Conservation (phyloP, 2,888 invertebrate genomes). For the Tortricodes alternella region DNA sequence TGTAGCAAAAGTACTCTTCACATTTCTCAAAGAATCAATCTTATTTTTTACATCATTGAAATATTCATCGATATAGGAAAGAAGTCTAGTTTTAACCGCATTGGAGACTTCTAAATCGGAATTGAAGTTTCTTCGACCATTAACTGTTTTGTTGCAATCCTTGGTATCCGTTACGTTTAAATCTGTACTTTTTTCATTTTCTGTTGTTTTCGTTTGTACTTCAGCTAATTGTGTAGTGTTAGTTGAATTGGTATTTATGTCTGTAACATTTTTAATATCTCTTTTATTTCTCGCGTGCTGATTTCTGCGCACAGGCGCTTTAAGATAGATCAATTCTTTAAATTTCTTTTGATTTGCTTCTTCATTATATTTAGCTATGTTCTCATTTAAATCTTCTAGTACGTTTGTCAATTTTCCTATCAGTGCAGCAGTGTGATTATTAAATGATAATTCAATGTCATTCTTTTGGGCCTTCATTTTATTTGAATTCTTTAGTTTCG, state of each 20-base stretch:
- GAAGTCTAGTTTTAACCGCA: slow-evolving; percentile 44
- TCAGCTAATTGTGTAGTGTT: not conserved
- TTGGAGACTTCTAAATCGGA: slow-evolving; percentile 16
- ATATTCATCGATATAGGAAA: slow-evolving; percentile 43
- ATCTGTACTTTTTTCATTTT: not conserved
- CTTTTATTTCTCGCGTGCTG: not conserved
- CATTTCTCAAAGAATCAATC: slow-evolving; percentile 37
- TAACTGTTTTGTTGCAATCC: slow-evolving; percentile 11
- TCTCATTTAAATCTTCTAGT: not conserved
- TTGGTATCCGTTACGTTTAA: not conserved
- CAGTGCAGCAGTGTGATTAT: not conserved
- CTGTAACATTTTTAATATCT: not conserved
- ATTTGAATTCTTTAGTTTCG: not conserved
- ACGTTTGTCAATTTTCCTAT: not conserved
- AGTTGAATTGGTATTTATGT: not conserved
- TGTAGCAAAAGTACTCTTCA: slow-evolving; percentile 39
- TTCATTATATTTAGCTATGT: not conserved
- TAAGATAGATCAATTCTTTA: not conserved
- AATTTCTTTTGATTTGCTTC: not conserved
- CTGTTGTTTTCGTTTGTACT: not conserved
- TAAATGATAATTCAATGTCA: not conserved
- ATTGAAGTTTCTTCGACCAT: slow-evolving; percentile 29
- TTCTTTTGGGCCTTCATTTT: not conserved
- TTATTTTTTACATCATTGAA: slow-evolving; percentile 46
- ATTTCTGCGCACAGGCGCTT: not conserved